Evolutionary conservation across 2,888 invertebrate genomes (phyloP).

Genomic region (Erpobdella octoculata): DNA sequence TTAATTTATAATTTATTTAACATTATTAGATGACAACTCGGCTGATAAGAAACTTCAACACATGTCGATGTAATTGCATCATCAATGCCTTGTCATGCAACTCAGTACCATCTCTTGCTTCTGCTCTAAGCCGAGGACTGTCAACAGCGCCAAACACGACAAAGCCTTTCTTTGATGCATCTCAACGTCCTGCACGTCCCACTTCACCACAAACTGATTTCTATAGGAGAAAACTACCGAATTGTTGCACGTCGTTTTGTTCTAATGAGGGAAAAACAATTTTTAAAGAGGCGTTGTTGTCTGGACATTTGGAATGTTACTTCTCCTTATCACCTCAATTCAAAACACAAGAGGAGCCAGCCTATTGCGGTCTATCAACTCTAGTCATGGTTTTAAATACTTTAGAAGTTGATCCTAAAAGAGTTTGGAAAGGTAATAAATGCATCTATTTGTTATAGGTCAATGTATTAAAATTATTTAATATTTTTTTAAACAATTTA

Average conservation of each 20-base stretch:
- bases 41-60: not conserved
- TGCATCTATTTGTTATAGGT: too few relatives aligned
- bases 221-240: constrained; percentile 48
- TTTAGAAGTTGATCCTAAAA: constrained; percentile 41
- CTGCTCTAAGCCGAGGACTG: not conserved
- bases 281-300: constrained; percentile 46
- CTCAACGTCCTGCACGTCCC: too few relatives aligned
- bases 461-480: too few relatives aligned
- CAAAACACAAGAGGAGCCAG: constrained; percentile 52
- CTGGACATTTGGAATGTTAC: constrained; percentile 49
- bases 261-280: constrained; percentile 48
- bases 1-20: too few relatives aligned
- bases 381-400: constrained; percentile 51
- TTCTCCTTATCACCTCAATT: constrained; percentile 52
- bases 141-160: not conserved
- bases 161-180: not conserved
- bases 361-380: constrained; percentile 52
- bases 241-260: constrained; percentile 48
- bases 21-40: too few relatives aligned
- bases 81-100: not conserved
- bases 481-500: too few relatives aligned
- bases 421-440: constrained; percentile 29
- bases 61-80: not conserved
- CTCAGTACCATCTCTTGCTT: not conserved
- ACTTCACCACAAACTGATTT: constrained; percentile 30